Conservation (phyloP, 1,140 invertebrate genomes). For the Zeugodacus cucurbitae region DNA sequence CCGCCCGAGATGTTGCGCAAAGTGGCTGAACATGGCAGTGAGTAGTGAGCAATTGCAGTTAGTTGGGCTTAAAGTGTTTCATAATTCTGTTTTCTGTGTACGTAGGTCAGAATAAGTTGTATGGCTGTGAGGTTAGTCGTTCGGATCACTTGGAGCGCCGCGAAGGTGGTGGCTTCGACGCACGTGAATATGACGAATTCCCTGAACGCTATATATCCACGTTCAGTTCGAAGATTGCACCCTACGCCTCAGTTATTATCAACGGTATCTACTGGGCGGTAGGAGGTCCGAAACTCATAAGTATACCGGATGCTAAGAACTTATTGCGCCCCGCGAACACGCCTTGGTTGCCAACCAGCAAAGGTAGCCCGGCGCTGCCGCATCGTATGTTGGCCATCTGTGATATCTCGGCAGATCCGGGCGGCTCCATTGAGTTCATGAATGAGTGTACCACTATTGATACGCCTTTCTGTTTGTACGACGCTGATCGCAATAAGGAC, state of each 20-base stretch:
- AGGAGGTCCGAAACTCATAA: slow-evolving; percentile 93
- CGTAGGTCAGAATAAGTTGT: slow-evolving; percentile 90
- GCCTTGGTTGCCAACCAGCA: slow-evolving; percentile 89
- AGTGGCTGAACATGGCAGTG: slow-evolving; percentile 96
- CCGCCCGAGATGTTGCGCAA: slow-evolving; percentile 93
- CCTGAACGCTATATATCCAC: slow-evolving; percentile 96
- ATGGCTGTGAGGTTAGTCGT: slow-evolving; percentile 93
- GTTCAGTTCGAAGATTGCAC: slow-evolving; percentile 97
- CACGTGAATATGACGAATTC: slow-evolving; percentile 90
- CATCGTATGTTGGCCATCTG: slow-evolving; percentile 93
- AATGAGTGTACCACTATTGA: slow-evolving; percentile 99
- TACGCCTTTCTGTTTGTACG: slow-evolving; percentile 98
- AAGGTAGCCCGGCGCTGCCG: slow-evolving; percentile 89
- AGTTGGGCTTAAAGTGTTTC: background rate
- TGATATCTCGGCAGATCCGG: slow-evolving; percentile 98
- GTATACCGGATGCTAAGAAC: slow-evolving; percentile 97
- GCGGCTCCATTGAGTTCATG: slow-evolving; percentile 99
- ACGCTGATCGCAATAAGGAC: slow-evolving; percentile 97
- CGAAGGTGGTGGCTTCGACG: slow-evolving; percentile 90
- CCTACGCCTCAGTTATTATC: slow-evolving; percentile 95
- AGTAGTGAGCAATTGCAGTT: slow-evolving; percentile 59
- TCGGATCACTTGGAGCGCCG: slow-evolving; percentile 93
- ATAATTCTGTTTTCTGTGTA: background rate
- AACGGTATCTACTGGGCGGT: slow-evolving; percentile 99
- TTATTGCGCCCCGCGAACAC: slow-evolving; percentile 87